Base-by-base conservation (phyloP, 2,797 vertebrate genomes). In the Bothrops alternatus region DNA sequence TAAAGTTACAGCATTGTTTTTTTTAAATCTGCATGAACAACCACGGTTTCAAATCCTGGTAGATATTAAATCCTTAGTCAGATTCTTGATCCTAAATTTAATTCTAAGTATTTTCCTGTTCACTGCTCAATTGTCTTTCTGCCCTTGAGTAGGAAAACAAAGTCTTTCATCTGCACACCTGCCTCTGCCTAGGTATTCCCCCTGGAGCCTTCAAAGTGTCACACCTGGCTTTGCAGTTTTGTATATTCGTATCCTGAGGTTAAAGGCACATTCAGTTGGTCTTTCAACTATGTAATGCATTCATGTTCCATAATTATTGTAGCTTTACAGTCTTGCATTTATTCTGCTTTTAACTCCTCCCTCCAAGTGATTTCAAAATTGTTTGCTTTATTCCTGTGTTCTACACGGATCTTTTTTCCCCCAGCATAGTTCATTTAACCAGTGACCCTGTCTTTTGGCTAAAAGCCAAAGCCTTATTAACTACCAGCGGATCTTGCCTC, bases 161-260 rank as follows among this genome's bases (percentile, higher is more conserved):
- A 58, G 37, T 20, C 85, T 87, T 90, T 78, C 50, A 82, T 73
- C 89, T 93, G 63, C 92, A 93, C 89, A 93, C 89, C 73, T 87
- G 89, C 55, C 55, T 93, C 55, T 90, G 63, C 58, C 60, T 90
- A 32, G 63, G 25, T 47, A 56, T 61, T 60, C 56, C 28, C 50
- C 89, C 50, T 60, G 55, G 92, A 85, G 61, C 57, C 28, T 57
- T 93, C 60, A 37, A 28, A 73, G 32, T 47, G 61, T 69, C 82
- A 18, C 61, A 73, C 53, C 82, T 90, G 89, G 26, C 61, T 92
- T 73, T 57, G 26, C 85, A 69, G 25, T 28, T 57, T 90, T 55
- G 23, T n/a, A 37, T 89, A 90, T 73, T 87, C 26, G 73, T 87
- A 3, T 18, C 12, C 11, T 56, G 55, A 73, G 32, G 60, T n/a